Evolutionary conservation across 2,797 vertebrate species (phyloP).

Genomic region (Alauda arvensis): DNA sequence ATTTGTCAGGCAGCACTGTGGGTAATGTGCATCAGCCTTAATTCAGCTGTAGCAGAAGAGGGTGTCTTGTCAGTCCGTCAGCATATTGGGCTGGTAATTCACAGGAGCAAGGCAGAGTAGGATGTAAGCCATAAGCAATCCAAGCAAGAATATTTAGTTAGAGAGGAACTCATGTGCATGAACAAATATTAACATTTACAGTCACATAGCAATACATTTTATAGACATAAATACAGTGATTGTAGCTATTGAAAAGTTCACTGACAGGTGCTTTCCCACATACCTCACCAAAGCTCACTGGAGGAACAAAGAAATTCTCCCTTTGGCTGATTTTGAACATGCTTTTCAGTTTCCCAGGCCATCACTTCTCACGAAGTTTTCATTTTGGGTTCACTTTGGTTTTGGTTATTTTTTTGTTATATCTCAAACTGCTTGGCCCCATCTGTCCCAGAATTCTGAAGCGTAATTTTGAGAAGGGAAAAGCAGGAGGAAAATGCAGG

Average conservation of each 20-base stretch:
- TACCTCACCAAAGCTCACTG: neutral
- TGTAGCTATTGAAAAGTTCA: neutral
- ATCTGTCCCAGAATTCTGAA: neutral
- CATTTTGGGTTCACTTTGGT: neutral
- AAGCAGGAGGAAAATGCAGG: neutral
- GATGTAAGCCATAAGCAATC: conserved; percentile 12
- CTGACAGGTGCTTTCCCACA: neutral
- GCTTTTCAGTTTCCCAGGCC: neutral
- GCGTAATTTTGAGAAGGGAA: neutral
- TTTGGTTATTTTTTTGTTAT: neutral
- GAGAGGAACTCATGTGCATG: neutral
- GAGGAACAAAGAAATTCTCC: neutral
- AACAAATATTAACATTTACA: neutral
- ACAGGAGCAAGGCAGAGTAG: neutral
- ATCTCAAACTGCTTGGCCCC: neutral
- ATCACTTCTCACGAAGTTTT: neutral
- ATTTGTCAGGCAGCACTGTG: conserved; percentile 56
- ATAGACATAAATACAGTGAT: neutral
- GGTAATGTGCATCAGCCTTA: conserved; percentile 33
- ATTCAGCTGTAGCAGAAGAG: conserved; percentile 36
- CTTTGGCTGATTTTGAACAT: neutral
- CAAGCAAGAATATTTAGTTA: neutral
- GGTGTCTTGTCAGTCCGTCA: conserved; percentile 23
- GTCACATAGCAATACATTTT: neutral
- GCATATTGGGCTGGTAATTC: neutral